phyloP scores from a whole-genome alignment of 2,113 vertebrate genomes.

The Daubentonia madagascariensis region DNA sequence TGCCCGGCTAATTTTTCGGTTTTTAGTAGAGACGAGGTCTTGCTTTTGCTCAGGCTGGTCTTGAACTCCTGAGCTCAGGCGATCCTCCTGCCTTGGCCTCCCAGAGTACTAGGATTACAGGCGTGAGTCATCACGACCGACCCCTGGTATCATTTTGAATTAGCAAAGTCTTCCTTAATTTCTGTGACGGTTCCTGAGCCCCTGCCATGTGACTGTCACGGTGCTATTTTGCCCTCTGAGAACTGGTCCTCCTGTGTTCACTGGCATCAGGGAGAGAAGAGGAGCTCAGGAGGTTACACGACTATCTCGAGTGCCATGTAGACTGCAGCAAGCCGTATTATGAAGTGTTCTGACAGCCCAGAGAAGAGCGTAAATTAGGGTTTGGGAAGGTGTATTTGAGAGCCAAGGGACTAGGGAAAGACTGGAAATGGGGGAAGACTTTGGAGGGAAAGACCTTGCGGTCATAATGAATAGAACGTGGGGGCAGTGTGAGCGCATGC shows the following conservation, averaged over 20 bases:
- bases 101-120: background rate
- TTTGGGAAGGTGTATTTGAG: background rate
- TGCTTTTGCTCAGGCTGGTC: too few relatives aligned
- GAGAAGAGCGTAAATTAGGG: background rate
- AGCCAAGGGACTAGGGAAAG: background rate
- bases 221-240: background rate
- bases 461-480: background rate
- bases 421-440: background rate
- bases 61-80: too few relatives aligned
- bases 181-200: background rate
- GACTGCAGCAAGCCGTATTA: background rate
- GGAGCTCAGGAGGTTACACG: background rate
- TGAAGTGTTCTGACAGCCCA: background rate
- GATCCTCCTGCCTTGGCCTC: background rate
- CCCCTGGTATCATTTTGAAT: background rate
- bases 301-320: background rate
- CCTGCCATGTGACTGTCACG: background rate
- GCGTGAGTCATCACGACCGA: accelerated
- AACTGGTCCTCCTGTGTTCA: background rate
- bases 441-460: background rate
- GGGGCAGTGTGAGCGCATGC: background rate
- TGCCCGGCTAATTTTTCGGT: background rate
- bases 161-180: background rate
- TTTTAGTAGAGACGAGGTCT: too few relatives aligned
- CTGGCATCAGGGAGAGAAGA: accelerated